These are phyloP conservation scores for Euglossa dilemma DNA, from an alignment of 1,140 invertebrate species.

Conservation along the genomic window DNA sequence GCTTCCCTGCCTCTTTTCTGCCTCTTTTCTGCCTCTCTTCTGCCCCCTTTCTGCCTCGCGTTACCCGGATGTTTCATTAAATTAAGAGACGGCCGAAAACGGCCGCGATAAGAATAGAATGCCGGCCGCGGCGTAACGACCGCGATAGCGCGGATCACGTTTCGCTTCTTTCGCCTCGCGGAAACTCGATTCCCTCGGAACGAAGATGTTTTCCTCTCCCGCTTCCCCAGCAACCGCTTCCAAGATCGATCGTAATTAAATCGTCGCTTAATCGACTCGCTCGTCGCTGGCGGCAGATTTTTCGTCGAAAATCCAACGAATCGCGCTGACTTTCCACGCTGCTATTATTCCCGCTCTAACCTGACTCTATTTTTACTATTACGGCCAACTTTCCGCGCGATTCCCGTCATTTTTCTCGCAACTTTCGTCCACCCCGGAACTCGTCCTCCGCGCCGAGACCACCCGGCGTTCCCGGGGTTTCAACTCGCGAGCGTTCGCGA, in stretches of 20 bases:
- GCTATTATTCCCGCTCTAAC: neutral
- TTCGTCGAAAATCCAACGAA: neutral
- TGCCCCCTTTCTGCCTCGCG: neutral
- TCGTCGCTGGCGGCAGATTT: neutral
- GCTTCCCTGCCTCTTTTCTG: too few species aligned
- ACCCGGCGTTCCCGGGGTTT: neutral
- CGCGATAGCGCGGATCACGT: neutral
- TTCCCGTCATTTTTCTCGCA: neutral
- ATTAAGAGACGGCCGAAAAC: slow-evolving; percentile 42
- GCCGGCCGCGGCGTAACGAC: neutral
- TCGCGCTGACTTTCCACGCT: neutral
- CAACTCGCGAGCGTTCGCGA: neutral
- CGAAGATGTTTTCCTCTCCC: neutral
- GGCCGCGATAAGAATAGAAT: slow-evolving; percentile 10
- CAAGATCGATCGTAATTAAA: neutral
- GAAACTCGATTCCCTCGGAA: neutral
- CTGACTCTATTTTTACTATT: neutral
- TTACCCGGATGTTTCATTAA: slow-evolving; percentile 47
- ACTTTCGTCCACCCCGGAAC: neutral
- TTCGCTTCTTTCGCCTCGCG: neutral
- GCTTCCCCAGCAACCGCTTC: too few species aligned
- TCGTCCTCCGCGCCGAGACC: neutral
- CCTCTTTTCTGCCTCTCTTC: too few species aligned
- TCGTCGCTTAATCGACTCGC: neutral
- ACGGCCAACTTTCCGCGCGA: neutral